A percentile compares a stretch with the other conserved stretches of the same genome.
These are phyloP conservation scores for Silurus lanzhouensis DNA, from an alignment of 2,797 vertebrate genomes.

Conservation along the genomic window DNA sequence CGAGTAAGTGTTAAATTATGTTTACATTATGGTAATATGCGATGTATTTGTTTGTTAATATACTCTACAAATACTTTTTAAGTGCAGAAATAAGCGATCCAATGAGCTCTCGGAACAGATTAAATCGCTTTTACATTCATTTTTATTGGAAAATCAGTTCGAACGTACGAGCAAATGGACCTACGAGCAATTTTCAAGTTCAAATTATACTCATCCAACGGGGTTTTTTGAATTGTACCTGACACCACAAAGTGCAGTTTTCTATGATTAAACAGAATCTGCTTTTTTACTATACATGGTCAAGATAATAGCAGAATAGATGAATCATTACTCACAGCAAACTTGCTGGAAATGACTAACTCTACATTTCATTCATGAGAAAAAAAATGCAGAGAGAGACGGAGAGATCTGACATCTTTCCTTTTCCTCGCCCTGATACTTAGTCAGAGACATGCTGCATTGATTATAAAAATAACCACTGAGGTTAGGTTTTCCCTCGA, in stretches of 20 bases:
- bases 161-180: too few relatives aligned
- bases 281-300: not conserved
- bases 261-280: not conserved
- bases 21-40: too few relatives aligned
- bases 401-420: not conserved
- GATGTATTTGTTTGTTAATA: too few relatives aligned
- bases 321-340: not conserved
- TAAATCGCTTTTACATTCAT: too few relatives aligned
- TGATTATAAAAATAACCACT: constrained; percentile 22
- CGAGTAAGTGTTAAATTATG: too few relatives aligned
- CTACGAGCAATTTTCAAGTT: too few relatives aligned
- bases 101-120: too few relatives aligned
- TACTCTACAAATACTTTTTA: too few relatives aligned
- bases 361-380: not conserved
- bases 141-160: too few relatives aligned
- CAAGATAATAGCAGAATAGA: not conserved
- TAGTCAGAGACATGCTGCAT: constrained; percentile 17
- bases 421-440: not conserved
- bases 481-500: constrained; percentile 17
- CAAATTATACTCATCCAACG: too few relatives aligned
- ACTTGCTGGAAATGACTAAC: constrained; percentile 6
- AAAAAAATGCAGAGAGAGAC: not conserved
- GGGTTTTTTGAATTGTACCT: not conserved
- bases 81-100: too few relatives aligned
- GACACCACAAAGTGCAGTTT: not conserved